Base-by-base conservation (phyloP, 1,140 invertebrate genomes). In the Vanessa tameamea region DNA sequence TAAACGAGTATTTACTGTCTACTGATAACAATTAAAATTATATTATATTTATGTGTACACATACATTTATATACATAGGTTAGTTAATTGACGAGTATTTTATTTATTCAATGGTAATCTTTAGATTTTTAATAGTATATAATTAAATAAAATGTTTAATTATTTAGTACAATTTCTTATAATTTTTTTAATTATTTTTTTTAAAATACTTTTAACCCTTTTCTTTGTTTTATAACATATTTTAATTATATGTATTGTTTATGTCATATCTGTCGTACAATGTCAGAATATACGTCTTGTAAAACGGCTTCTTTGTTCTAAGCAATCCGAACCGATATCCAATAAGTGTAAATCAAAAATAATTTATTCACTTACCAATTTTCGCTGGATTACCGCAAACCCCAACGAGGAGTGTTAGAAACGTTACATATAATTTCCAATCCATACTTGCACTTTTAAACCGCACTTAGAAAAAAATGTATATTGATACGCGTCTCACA, bases 301-400 rank as follows among this genome's bases (percentile, higher is more conserved):
- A 16, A 66, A 61, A 59, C 53, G 47, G 13, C 57, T 61, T 75
- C 73, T 75, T 75, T 75, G 73, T 71, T 75, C 47, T 47, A 61
- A 72, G 43, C 43, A 64, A 72, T 37, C 23, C 7, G 23, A 53
- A 72, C 64, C 50, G n/a, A 73, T 73, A 75, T 26, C 26, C 50
- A 59, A 51, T 73, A 68, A 65, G 37, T 37, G 20, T 64, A 64
- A 55, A 64, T 11, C 47, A 71, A 26, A 66, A 64, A 64, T 69
- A 55, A 55, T 50, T 59, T 82, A 14, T 13, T 23, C 26, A 89
- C 89, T 86, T 75, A 89, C 89, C 89, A 84, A 88, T 88, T 88
- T 91, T 91, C 48, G 87, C 87, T 48, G 89, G 89, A 78, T 91
- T 91, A 26, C 84, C 83, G 53, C 66, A 75, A 63, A 77, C 84